Percentiles rank a stretch among this genome's conserved stretches.
These are phyloP conservation scores for Diarsia rubi DNA, from an alignment of 2,888 invertebrate species.

Conservation along the genomic window DNA sequence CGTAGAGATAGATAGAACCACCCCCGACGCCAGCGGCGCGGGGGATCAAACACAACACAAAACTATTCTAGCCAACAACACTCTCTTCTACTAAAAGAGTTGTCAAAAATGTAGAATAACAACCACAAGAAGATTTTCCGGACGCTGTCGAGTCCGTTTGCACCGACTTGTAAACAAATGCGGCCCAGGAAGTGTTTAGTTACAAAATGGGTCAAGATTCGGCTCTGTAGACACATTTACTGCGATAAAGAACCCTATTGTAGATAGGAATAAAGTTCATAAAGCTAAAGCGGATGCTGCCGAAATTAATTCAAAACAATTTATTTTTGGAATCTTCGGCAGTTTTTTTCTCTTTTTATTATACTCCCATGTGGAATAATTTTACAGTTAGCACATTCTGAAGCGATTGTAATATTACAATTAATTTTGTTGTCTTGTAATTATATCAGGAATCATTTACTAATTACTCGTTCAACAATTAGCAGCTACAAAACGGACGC, in stretches of 20 bases:
- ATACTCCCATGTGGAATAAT: constrained; percentile 5
- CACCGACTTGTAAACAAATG: constrained; percentile 89
- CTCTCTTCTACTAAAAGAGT: constrained; percentile 74
- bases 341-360: constrained; percentile 32
- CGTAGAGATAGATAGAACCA: constrained; percentile 65
- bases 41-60: constrained; percentile 74
- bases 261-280: constrained; percentile 34
- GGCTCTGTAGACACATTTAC: constrained; percentile 76
- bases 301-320: constrained; percentile 46
- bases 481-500: constrained; percentile 34
- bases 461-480: constrained; percentile 19
- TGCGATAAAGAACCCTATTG: constrained; percentile 54
- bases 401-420: constrained; percentile 3
- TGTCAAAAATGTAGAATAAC: constrained; percentile 69
- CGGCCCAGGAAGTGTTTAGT: constrained; percentile 77
- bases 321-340: constrained; percentile 53
- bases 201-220: constrained; percentile 72
- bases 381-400: background rate
- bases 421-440: constrained; percentile 1
- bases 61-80: constrained; percentile 75
- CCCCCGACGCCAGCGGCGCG: constrained; percentile 63
- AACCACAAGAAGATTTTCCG: constrained; percentile 72
- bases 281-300: constrained; percentile 31
- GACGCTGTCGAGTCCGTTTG: constrained; percentile 78
- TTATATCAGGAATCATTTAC: constrained; percentile 13